Evolutionary conservation across 2,888 invertebrate species (phyloP), one percentile per base, ranked within the genome.

Genomic region (Agonum fuliginosum): DNA sequence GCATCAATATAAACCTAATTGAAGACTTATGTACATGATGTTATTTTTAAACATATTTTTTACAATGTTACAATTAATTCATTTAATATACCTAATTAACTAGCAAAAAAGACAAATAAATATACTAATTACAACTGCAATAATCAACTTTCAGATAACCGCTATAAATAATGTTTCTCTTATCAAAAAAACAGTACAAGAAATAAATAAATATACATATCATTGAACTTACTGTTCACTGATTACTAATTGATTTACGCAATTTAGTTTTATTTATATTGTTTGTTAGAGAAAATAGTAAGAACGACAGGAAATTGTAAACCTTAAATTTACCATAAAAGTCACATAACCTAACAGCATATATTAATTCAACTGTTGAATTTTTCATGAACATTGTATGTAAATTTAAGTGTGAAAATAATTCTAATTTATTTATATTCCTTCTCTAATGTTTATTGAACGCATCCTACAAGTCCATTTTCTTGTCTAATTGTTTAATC

Each of bases 311-410:
- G n/a, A n/a, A n/a, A n/a, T n/a, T n/a, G n/a, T n/a, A n/a, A n/a
- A n/a, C n/a, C n/a, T n/a, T n/a, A n/a, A n/a, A n/a, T n/a, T n/a
- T n/a, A n/a, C n/a, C n/a, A n/a, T n/a, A n/a, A n/a, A n/a, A n/a
- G n/a, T n/a, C n/a, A n/a, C n/a, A n/a, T n/a, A n/a, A n/a, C n/a
- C n/a, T n/a, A n/a, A n/a, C 10, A 20, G 48, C 48, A 48, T 48
- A 48, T 48, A 48, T 48, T 48, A 48, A 48, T 48, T 48, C 10
- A 10, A 20, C 48, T 48, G 19, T 48, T 54, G 54, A 24, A 54
- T 22, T 24, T 54, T 54, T 54, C 54, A 24, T 54, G 54, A 27
- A 20, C 24, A 54, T 54, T 54, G 54, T 54, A 54, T 54, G 54
- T 22, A 54, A 54, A 54, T 54, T 54, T n/a, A 1, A 10, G 48